Percentiles rank a stretch among this genome's conserved stretches.
Conservation (phyloP, 2,113 vertebrate genomes). For the Phalacrocorax aristotelis region DNA sequence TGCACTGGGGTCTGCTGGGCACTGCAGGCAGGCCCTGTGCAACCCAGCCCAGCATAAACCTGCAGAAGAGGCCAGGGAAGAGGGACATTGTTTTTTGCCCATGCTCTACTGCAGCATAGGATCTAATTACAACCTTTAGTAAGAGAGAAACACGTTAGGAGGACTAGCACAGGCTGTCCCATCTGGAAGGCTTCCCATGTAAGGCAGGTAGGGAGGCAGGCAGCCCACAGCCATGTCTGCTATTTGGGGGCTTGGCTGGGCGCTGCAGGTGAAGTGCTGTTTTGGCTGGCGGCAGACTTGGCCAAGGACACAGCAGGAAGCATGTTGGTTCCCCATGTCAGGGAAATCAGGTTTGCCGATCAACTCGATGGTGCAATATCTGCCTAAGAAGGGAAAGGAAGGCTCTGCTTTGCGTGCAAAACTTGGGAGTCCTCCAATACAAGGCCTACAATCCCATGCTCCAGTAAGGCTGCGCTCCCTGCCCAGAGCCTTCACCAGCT, state of each 20-base stretch:
- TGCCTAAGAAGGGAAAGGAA: background rate
- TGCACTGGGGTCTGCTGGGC: background rate
- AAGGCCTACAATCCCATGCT: background rate
- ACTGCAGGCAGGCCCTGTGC: background rate
- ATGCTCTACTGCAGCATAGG: background rate
- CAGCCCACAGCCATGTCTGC: background rate
- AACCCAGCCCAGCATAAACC: background rate
- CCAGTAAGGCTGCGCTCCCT: background rate
- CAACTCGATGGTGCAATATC: background rate
- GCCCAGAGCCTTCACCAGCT: background rate
- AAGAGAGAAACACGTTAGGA: background rate
- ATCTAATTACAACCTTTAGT: background rate
- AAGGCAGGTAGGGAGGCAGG: background rate
- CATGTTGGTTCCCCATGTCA: accelerated
- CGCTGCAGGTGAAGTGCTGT: background rate
- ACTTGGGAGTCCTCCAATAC: background rate
- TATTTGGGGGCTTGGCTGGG: background rate
- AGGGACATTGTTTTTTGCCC: background rate
- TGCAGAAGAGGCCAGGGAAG: background rate
- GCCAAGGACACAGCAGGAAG: background rate
- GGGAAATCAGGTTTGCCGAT: background rate
- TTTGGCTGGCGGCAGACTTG: background rate
- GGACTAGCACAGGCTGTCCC: background rate
- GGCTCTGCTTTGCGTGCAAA: background rate
- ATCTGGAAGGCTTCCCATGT: background rate